phyloP scores from a whole-genome alignment of 2,888 invertebrate species.

The Drosophila vallismaia region DNA sequence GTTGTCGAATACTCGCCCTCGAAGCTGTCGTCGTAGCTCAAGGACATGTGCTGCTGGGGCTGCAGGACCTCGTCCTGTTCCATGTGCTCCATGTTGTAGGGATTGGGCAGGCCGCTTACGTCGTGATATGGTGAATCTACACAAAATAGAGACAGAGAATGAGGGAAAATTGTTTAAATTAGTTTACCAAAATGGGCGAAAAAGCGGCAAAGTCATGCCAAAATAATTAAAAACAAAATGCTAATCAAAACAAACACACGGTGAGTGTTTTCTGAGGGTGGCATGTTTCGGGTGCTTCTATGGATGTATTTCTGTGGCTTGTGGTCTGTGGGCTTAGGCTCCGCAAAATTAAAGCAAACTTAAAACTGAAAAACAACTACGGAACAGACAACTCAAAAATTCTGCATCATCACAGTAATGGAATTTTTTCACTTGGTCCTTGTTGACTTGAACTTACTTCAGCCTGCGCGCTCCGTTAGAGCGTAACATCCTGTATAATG shows the following conservation, averaged over 20 bases:
- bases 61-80: conserved; percentile 88
- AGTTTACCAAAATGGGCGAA: conserved; percentile 48
- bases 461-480: conserved; percentile 83
- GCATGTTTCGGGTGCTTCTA: conserved; percentile 4
- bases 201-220: conserved; percentile 65
- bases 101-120: conserved; percentile 95
- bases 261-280: conserved; percentile 34
- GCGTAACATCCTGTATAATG: conserved; percentile 84
- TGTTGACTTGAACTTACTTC: conserved; percentile 80
- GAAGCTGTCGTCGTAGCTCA: conserved; percentile 96
- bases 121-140: conserved; percentile 96
- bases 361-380: neutral
- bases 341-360: conserved; percentile 27
- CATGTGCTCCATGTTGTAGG: conserved; percentile 92
- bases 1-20: conserved; percentile 98
- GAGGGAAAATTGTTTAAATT: conserved; percentile 61
- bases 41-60: conserved; percentile 93
- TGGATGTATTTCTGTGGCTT: conserved; percentile 2
- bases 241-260: conserved; percentile 66
- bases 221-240: conserved; percentile 72
- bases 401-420: conserved; percentile 50
- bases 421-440: conserved; percentile 20
- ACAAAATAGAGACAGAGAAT: conserved; percentile 50
- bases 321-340: conserved; percentile 16
- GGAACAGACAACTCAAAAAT: conserved; percentile 48